Evolutionary conservation across 2,888 invertebrate genomes (phyloP), one percentile per base, ranked within the genome.

Genomic region (Agelastica alni): DNA sequence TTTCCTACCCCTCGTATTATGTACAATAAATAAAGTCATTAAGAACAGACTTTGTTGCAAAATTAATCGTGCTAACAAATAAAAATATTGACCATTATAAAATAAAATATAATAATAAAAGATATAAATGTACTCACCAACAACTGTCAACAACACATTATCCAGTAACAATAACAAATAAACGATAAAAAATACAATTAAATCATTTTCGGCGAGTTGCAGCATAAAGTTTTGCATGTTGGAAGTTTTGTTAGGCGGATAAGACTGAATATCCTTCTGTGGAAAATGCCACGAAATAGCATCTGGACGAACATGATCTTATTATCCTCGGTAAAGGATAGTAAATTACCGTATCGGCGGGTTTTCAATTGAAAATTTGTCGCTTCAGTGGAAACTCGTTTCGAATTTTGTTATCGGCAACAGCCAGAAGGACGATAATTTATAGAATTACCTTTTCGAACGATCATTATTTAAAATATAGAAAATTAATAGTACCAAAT

Each of bases 131-230:
- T 54, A 77, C 87, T 85, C 77, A 95, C 94, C 95, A 43, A 95
- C 87, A 28, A 93, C 90, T 26, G 94, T 94, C 39, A 94, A 81
- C 14, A 95, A 81, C 58, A 93, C 85, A 77, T 94, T 95, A 79
- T 95, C 94, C 74, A 91, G 77, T 67, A 91, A 83, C 72, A 91
- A 84, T 1, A 90, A 87, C 56, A 88, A 75, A 73, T 91, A 91
- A 46, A 91, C 84, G 56, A 86, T 79, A 16, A 79, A 63, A 51
- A 86, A 82, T 44, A 80, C 67, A 32, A 78, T 60, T 39, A 75
- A 60, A 58, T 77, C 75, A 3, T 55, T 46, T 30, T 59, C 52
- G 2, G 41, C 42, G 7, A 60, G 46, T 9, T 37, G 37, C n/a
- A 31, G 22, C 16, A 53, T 26, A 4, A 55, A 51, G 22, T 30